Conservation (phyloP, 2,113 vertebrate species). For the Crotalus tigris region DNA sequence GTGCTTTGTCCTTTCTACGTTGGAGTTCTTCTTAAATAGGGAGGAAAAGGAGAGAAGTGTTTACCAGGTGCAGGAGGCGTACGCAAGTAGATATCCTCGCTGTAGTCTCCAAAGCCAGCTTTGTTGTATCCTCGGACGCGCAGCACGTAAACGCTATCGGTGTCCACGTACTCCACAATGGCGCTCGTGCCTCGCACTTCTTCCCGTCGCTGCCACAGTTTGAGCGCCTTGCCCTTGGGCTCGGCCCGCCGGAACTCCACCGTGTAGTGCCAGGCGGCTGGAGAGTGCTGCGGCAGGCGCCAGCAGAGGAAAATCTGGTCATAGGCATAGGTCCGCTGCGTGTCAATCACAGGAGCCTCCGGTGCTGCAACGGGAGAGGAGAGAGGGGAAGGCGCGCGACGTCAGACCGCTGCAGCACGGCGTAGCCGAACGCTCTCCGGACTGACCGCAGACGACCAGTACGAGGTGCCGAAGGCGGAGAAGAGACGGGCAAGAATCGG, state of each 20-base stretch:
- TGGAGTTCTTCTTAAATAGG: no score
- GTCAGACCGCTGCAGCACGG: constrained; percentile 25
- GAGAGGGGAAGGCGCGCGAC: constrained; percentile 30
- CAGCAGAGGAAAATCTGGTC: constrained; percentile 96
- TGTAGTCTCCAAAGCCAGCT: constrained; percentile 92
- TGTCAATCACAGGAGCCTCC: constrained; percentile 92
- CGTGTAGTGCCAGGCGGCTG: constrained; percentile 92
- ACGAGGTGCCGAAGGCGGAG: constrained; percentile 18
- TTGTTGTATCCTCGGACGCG: constrained; percentile 92
- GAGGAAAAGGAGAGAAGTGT: not conserved
- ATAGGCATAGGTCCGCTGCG: constrained; percentile 93
- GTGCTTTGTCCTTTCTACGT: no score
- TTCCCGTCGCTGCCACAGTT: constrained; percentile 85
- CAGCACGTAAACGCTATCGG: constrained; percentile 89
- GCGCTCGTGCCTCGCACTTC: constrained; percentile 88
- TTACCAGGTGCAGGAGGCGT: constrained; percentile 90
- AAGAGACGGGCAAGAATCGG: constrained; percentile 8
- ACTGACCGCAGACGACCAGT: constrained; percentile 50
- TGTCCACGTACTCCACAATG: constrained; percentile 86
- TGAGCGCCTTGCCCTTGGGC: constrained; percentile 71
- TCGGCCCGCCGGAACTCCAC: constrained; percentile 89
- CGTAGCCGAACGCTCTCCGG: constrained; percentile 34
- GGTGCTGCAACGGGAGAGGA: constrained; percentile 75
- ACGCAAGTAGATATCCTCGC: constrained; percentile 92
- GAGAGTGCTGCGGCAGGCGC: constrained; percentile 91